These are phyloP conservation scores for Cyclina sinensis DNA, from an alignment of 1,140 invertebrate genomes.

Conservation along the genomic window DNA sequence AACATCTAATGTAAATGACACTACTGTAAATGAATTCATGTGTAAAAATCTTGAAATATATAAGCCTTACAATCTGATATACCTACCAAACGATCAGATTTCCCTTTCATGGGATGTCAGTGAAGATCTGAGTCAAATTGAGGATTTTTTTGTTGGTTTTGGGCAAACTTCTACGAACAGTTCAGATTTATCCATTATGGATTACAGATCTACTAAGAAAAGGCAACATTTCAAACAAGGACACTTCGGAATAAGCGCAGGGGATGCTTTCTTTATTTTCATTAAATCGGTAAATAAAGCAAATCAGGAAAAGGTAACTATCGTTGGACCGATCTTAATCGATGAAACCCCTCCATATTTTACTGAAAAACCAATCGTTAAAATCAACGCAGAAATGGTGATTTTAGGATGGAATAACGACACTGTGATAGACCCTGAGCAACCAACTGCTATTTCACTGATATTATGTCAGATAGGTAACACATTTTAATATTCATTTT, in stretches of 20 bases:
- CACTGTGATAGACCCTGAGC: slow-evolving; percentile 69
- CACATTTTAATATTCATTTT: not conserved
- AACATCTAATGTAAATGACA: not conserved
- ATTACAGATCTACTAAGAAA: slow-evolving; percentile 34
- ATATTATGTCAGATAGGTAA: slow-evolving; percentile 45
- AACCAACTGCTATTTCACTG: slow-evolving; percentile 14
- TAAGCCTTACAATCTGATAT: slow-evolving; percentile 20
- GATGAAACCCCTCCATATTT: slow-evolving; percentile 73
- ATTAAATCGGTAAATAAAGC: slow-evolving; percentile 73
- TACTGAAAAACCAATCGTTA: slow-evolving; percentile 7
- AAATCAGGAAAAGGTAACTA: slow-evolving; percentile 43
- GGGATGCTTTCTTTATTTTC: slow-evolving; percentile 69
- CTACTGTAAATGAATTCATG: not conserved
- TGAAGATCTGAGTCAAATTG: slow-evolving; percentile 69
- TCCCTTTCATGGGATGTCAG: slow-evolving; percentile 37
- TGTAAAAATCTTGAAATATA: not conserved
- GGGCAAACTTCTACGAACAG: not conserved
- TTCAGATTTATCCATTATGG: slow-evolving; percentile 51
- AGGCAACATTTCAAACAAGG: slow-evolving; percentile 29
- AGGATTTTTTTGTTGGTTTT: slow-evolving; percentile 67
- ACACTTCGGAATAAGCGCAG: slow-evolving; percentile 66
- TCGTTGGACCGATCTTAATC: slow-evolving; percentile 74
- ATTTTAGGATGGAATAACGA: slow-evolving; percentile 63
- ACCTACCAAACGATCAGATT: slow-evolving; percentile 67
- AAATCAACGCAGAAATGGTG: slow-evolving; percentile 20